A percentile compares a stretch with the other conserved stretches of the same genome.
These are phyloP conservation scores for Phalacrocorax brasilianus DNA, from an alignment of 2,113 vertebrate genomes.

Conservation along the genomic window DNA sequence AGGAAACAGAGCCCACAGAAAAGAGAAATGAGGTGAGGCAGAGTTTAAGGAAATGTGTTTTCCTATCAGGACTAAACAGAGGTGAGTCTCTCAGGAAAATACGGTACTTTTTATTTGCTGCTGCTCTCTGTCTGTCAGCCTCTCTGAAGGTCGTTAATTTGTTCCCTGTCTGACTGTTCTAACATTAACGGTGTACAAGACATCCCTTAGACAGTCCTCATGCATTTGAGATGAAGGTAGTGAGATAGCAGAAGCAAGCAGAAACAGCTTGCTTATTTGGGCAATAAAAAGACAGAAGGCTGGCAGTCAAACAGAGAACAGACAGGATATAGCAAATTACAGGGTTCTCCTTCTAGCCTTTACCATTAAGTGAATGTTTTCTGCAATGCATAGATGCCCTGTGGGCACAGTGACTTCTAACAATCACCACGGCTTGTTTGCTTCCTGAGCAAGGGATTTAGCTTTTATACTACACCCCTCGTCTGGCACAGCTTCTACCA, in stretches of 20 bases:
- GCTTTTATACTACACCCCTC: background rate
- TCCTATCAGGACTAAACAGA: background rate
- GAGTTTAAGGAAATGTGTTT: background rate
- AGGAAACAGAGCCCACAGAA: slow-evolving; percentile 37
- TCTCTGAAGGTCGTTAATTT: slow-evolving; percentile 18
- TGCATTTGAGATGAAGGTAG: slow-evolving; percentile 44
- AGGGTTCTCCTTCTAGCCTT: slow-evolving; percentile 34
- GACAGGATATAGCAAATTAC: slow-evolving; percentile 60
- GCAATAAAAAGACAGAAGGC: slow-evolving; percentile 56
- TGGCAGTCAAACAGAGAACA: slow-evolving; percentile 54
- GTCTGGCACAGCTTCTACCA: background rate
- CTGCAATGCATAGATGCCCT: slow-evolving; percentile 48
- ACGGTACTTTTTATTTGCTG: background rate
- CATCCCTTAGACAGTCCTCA: background rate
- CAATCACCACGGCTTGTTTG: slow-evolving; percentile 48
- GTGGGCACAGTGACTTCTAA: slow-evolving; percentile 33
- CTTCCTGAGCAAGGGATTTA: slow-evolving; percentile 41
- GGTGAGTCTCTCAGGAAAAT: background rate
- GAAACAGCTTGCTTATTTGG: slow-evolving; percentile 49
- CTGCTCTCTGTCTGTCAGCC: slow-evolving; percentile 14
- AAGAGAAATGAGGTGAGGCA: slow-evolving; percentile 39
- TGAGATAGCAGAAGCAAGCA: slow-evolving; percentile 26
- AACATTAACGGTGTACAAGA: background rate
- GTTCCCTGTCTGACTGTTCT: background rate
- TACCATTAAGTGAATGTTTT: slow-evolving; percentile 35